Base-by-base conservation (phyloP, 1,140 invertebrate genomes). In the Drosophila tani region DNA sequence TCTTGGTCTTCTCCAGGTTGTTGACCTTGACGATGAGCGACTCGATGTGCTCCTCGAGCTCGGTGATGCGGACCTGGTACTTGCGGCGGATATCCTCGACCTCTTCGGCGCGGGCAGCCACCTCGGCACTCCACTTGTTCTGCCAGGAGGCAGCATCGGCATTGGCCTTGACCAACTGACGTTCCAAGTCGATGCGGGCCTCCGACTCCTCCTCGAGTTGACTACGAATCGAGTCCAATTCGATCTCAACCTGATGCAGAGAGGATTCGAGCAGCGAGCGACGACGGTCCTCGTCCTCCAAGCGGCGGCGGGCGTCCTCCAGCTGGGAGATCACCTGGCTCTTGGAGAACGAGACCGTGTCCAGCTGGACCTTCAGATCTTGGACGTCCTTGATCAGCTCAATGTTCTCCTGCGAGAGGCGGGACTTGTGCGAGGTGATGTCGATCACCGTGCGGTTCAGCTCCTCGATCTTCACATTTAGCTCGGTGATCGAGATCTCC, bases 141-240 rank as follows among this genome's bases (percentile, higher is more conserved):
- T 97, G 96, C 96, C 96, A 99, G 80, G 97, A 95, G 85, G 95
- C 94, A 71, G 96, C 96, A 92, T 99, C 98, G 75, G 97, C 97
- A 93, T 96, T 98, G 87, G 96, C 95, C 93, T 98, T 98, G 81
- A 97, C 96, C 90, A 99, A 94, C 94, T 99, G 98, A 86, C 98
- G 95, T 94, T 99, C 98, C 77, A 99, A 95, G 93, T 99, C 98
- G 92, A 99, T 94, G 91, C 98, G 97, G 75, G 97, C 97, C 93
- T 99, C 98, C 53, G 97, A 97, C 94, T 99, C 98, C 94, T 99
- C 98, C 93, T 99, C 98, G 81, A 99, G 94, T 94, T 99, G 98
- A 57, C 97, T 96, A 82, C 98, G 96, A 60, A 98, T 95, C 24
- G 97, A 98, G 93, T 99, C 98, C 92, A 99, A 94, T 93, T 99